Evolutionary conservation across 2,113 vertebrate genomes (phyloP).

Genomic region (Isichthys henryi): DNA sequence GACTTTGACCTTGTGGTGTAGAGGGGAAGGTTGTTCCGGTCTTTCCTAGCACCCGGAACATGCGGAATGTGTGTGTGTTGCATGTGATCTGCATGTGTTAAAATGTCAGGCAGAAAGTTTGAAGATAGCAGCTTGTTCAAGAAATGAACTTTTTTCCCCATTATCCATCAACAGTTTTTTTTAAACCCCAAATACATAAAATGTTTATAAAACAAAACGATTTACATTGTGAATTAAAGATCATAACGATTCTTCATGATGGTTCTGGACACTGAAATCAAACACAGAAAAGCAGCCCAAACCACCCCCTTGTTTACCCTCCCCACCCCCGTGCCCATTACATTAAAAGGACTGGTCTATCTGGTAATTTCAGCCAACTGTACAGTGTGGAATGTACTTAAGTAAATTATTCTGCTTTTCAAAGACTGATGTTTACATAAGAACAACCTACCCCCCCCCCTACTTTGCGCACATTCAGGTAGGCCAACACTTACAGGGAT

Average conservation of each 20-base stretch:
- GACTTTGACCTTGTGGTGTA: constrained; percentile 60
- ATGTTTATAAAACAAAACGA: constrained; percentile 12
- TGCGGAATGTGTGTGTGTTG: neutral
- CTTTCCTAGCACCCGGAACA: neutral
- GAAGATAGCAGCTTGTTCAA: neutral
- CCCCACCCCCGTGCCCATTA: neutral
- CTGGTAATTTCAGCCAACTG: neutral
- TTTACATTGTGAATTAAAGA: neutral
- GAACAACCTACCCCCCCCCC: neutral
- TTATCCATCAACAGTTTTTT: neutral
- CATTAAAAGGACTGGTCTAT: neutral
- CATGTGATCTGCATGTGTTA: neutral
- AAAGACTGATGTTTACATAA: neutral
- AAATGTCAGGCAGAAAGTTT: neutral
- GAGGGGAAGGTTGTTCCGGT: neutral
- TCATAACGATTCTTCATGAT: neutral
- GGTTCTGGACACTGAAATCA: neutral
- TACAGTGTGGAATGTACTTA: neutral
- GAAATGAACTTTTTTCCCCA: neutral
- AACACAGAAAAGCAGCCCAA: neutral
- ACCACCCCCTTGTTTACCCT: neutral
- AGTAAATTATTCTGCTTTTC: neutral
- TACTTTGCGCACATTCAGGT: neutral
- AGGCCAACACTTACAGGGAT: neutral
- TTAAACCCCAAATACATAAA: neutral